A percentile compares a stretch with the other conserved stretches of the same genome.
phyloP scores from a whole-genome alignment of 1,140 invertebrate genomes.

The Drosophila oshimai region DNA sequence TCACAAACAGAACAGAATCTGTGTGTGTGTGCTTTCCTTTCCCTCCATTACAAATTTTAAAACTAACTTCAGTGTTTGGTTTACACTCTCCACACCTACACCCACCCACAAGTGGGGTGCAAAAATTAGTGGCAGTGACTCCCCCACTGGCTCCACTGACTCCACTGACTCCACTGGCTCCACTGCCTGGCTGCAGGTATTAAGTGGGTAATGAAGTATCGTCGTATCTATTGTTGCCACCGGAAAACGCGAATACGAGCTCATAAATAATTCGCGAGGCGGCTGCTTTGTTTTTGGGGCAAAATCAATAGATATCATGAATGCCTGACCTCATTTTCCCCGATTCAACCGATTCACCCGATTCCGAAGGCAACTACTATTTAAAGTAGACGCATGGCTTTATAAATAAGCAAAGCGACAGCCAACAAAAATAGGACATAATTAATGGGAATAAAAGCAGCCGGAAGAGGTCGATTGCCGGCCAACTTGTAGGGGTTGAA shows the following conservation, averaged over 20 bases:
- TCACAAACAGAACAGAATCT: background rate
- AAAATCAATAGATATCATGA: constrained; percentile 40
- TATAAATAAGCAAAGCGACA: constrained; percentile 32
- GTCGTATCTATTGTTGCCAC: constrained; percentile 19
- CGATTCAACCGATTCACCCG: too few relatives aligned
- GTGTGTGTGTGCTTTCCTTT: background rate
- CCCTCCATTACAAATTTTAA: constrained; percentile 22
- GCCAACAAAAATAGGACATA: constrained; percentile 46
- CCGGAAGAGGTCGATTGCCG: constrained; percentile 21
- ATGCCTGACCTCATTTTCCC: too few relatives aligned
- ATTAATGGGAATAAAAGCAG: constrained; percentile 54
- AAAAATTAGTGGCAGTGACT: constrained; percentile 27
- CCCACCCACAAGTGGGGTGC: constrained; percentile 6
- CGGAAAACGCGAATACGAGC: background rate
- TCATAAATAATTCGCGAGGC: constrained; percentile 18
- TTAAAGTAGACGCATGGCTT: constrained; percentile 7
- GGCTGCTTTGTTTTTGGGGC: background rate
- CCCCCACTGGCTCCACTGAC: too few relatives aligned
- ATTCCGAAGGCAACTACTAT: constrained; percentile 12
- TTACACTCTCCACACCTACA: too few relatives aligned
- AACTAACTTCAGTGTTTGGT: constrained; percentile 51
- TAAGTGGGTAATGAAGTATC: constrained; percentile 40
- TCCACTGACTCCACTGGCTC: too few relatives aligned
- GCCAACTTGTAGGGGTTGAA: background rate
- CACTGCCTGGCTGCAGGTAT: background rate